Evolutionary conservation across 1,140 invertebrate species (phyloP), one percentile per base, ranked within the genome.

Genomic region (Sinella curviseta): DNA sequence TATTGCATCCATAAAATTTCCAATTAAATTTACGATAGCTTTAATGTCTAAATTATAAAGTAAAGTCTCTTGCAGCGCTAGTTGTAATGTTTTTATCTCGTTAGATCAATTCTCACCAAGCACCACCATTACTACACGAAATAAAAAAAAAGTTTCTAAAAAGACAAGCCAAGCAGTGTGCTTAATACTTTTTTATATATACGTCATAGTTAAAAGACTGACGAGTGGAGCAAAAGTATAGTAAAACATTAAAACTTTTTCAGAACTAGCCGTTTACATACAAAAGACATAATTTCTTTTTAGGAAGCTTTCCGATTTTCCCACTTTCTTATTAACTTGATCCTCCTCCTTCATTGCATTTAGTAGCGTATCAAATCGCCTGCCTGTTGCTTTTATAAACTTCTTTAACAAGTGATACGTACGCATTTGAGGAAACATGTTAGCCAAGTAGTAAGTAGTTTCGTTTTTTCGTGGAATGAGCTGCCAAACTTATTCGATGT

Each of bases 11-110:
- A 75, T 79, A 79, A 79, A 79, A 79, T 57, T 75, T 57, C 60
- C 78, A 79, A 79, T 79, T 79, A 79, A 79, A 79, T 79, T 79
- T 79, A 79, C 78, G 78, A 79, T 79, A 79, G 73, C 73, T 75
- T 79, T 79, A 76, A 79, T 79, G 78, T 79, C 78, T 79, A 79
- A 79, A 79, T 79, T 79, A 76, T 76, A 74, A 73, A 34, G 28
- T 28, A 73, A 34, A 34, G 26, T 33, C 4, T 17, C 70, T 28
- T 31, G 28, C 31, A 12, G 60, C 20, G 20, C 20, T 8, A 65
- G 60, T 34, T 26, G 77, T 35, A 67, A 60, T 28, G 77, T 77
- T 65, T 65, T 65, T 39, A 78, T 73, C 70, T 73, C 77, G 34
- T 30, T 20, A 78, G 77, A 78, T 78, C 77, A 78, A 67, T 78